Conservation (phyloP, 2,113 vertebrate genomes). For the Protomyctophum bolini region DNA sequence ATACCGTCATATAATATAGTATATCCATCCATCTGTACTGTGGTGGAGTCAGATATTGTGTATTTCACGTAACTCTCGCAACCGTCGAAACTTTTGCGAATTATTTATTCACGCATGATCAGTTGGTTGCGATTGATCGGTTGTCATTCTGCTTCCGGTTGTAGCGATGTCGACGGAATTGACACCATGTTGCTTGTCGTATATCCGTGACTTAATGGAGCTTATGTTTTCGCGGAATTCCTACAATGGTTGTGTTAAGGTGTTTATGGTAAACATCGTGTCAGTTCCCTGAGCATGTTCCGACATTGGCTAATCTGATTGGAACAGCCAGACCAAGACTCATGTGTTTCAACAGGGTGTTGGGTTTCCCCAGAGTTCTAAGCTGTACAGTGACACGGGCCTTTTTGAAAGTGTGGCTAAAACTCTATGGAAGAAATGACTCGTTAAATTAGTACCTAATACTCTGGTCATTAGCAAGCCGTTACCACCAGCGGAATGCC, state of each 20-base stretch:
- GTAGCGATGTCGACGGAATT: conserved; percentile 12
- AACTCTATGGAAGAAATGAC: conserved; percentile 75
- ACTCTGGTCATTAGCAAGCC: conserved; percentile 69
- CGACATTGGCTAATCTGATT: conserved; percentile 67
- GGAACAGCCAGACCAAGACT: conserved; percentile 53
- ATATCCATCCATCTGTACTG: conserved; percentile 15
- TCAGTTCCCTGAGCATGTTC: conserved; percentile 59
- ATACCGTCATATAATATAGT: conserved; percentile 11
- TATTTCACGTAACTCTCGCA: conserved; percentile 1
- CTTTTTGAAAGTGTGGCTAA: conserved; percentile 72
- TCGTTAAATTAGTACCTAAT: conserved; percentile 76
- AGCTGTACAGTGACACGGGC: conserved; percentile 72
- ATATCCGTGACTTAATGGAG: background rate
- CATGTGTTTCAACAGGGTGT: conserved; percentile 72
- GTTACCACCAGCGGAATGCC: conserved; percentile 69
- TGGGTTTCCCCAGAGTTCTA: conserved; percentile 71
- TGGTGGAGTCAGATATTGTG: background rate
- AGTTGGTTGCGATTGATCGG: background rate
- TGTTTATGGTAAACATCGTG: conserved; percentile 70
- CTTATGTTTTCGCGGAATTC: conserved; percentile 33
- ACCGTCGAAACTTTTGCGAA: background rate
- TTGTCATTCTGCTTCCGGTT: conserved; percentile 3
- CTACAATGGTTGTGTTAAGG: conserved; percentile 45
- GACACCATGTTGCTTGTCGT: too few relatives aligned
- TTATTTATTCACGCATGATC: conserved; percentile 3